Evolutionary conservation across 2,113 vertebrate species (phyloP), one percentile per base, ranked within the genome.

Genomic region (Microcebus murinus): DNA sequence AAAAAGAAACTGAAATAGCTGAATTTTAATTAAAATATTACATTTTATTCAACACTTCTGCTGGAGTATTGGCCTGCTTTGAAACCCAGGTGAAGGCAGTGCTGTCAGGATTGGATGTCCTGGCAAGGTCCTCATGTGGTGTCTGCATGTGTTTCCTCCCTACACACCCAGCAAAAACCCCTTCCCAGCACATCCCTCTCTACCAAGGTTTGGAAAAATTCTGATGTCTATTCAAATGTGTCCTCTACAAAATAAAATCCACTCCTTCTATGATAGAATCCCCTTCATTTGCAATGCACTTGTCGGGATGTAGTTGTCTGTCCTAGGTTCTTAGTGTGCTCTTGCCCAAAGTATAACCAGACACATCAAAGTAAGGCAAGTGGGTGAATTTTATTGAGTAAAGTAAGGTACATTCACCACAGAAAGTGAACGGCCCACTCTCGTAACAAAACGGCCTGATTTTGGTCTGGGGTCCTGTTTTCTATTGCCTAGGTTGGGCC

Each of bases 131-230:
- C n/a, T 42, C 14, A 15, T 74, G 11, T 29, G 45, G 2, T 10
- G 6, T 42, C 23, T 55, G 9, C 61, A 27, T 14, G 10, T 10
- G 17, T 36, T 27, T 39, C 25, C 8, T 50, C 81, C 55, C 13
- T 42, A 4, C 10, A 36, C 4, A 0, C 11, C 4, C 6, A 23
- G 13, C 21, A 48, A 7, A 57, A 20, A 20, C 3, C 4, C 15
- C 63, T 67, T 31, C 20, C 14, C 15, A 57, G 7, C 0, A 65
- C 12, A 15, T 7, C 15, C 3, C 4, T 83, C 15, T 55, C 2
- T 7, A 36, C 0, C 13, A 59, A 42, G 8, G 2, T 48, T 68
- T 0, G n/a, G 14, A 83, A 67, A 65, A 25, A 7, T 20, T 39
- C 15, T 83, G 1, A 6, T 2, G 0, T 25, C 29, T 87, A 39